Evolutionary conservation across 1,140 invertebrate genomes (phyloP).

Genomic region (Drosophila trapezifrons): DNA sequence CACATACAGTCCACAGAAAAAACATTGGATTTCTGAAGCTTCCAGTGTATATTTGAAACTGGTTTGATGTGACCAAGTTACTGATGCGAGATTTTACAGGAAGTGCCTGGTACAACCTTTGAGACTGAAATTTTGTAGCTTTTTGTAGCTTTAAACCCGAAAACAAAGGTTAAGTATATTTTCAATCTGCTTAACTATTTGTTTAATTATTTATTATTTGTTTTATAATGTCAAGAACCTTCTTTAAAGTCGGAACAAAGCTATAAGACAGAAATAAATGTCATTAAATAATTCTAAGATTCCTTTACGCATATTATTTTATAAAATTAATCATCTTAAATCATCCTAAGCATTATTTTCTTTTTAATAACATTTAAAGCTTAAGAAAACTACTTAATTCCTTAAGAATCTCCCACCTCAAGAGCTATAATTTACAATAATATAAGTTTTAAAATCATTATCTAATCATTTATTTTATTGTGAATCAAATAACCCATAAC

Average conservation of each 20-base stretch:
- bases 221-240: neutral
- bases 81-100: slow-evolving; percentile 15
- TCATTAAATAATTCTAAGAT: too few relatives aligned
- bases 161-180: neutral
- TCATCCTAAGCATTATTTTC: too few relatives aligned
- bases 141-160: neutral
- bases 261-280: too few relatives aligned
- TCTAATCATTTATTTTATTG: too few relatives aligned
- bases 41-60: slow-evolving; percentile 6
- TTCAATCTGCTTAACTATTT: neutral
- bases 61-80: slow-evolving; percentile 42
- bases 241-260: too few relatives aligned
- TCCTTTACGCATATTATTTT: too few relatives aligned
- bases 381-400: too few relatives aligned
- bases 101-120: neutral
- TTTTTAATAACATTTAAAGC: too few relatives aligned
- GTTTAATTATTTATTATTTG: neutral
- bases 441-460: neutral
- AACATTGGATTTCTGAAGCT: slow-evolving; percentile 17
- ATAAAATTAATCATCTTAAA: too few relatives aligned
- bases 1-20: slow-evolving; percentile 9
- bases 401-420: too few relatives aligned
- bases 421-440: too few relatives aligned
- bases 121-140: neutral
- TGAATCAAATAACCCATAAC: neutral